A percentile compares a stretch with the other conserved stretches of the same genome.
Evolutionary conservation across 2,113 vertebrate species (phyloP).

Genomic region (Rhabdomys dilectus): DNA sequence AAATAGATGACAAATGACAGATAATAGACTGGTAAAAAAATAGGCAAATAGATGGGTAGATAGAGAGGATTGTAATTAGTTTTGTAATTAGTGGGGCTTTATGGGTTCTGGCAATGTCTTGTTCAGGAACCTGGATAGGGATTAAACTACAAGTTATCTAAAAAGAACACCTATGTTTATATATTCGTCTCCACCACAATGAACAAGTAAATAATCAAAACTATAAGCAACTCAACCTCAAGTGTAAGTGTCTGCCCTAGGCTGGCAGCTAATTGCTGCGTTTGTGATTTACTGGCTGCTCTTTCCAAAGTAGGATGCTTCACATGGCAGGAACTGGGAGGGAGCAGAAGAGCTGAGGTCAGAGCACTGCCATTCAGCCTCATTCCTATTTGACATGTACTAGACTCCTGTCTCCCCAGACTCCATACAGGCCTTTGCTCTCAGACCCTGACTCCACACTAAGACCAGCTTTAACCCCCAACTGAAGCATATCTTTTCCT

Average conservation of each 20-base stretch:
- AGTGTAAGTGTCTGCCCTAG: neutral
- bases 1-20: neutral
- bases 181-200: neutral
- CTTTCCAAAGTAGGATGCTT: neutral
- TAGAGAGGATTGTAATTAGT: neutral
- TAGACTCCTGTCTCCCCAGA: neutral
- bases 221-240: neutral
- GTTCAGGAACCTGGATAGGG: neutral
- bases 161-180: neutral
- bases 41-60: neutral
- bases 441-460: neutral
- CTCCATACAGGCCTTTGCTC: neutral
- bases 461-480: neutral
- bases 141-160: neutral
- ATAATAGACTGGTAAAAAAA: neutral
- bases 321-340: fast-evolving
- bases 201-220: neutral
- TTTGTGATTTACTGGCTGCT: neutral
- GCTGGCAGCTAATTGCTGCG: neutral
- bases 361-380: neutral
- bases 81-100: neutral
- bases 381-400: neutral
- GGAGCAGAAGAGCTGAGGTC: fast-evolving
- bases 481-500: neutral
- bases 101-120: neutral